Percentiles rank a stretch among this genome's conserved stretches.
Evolutionary conservation across 1,140 invertebrate species (phyloP).

Genomic region (Ostrea edulis): DNA sequence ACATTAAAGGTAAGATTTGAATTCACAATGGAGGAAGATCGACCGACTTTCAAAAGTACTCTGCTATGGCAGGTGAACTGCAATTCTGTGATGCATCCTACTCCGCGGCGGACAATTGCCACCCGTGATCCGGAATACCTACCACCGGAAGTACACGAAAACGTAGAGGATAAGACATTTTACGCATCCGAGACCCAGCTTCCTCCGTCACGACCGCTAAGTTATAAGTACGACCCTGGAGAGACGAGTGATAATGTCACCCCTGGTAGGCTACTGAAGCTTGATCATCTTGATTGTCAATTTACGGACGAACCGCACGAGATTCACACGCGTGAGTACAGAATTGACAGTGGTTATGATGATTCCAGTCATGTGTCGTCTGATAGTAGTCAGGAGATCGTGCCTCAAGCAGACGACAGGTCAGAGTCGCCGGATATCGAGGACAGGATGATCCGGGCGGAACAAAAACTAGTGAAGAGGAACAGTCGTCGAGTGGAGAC

Average conservation of each 20-base stretch:
- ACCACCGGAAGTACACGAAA: background rate
- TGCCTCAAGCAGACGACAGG: background rate
- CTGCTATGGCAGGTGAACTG: constrained; percentile 21
- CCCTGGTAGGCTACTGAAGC: background rate
- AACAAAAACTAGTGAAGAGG: constrained; percentile 1
- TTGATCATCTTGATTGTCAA: constrained; percentile 1
- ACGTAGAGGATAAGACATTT: constrained; percentile 31
- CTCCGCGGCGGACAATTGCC: background rate
- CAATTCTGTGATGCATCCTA: background rate
- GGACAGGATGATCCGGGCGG: constrained; percentile 7
- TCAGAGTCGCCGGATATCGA: background rate
- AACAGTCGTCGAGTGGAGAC: background rate
- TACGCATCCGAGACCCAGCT: constrained; percentile 36
- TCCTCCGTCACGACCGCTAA: constrained; percentile 10
- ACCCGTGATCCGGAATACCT: constrained; percentile 7
- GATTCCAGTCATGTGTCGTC: constrained; percentile 17
- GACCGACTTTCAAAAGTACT: background rate
- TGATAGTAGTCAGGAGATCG: background rate
- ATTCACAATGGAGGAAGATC: background rate
- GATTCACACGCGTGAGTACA: background rate
- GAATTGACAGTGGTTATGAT: constrained; percentile 11
- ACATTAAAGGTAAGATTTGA: background rate
- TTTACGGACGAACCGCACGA: background rate
- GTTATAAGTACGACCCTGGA: background rate
- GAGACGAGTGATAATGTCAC: background rate